Conservation (phyloP, 2,797 vertebrate species). For the Crocidura indochinensis region DNA sequence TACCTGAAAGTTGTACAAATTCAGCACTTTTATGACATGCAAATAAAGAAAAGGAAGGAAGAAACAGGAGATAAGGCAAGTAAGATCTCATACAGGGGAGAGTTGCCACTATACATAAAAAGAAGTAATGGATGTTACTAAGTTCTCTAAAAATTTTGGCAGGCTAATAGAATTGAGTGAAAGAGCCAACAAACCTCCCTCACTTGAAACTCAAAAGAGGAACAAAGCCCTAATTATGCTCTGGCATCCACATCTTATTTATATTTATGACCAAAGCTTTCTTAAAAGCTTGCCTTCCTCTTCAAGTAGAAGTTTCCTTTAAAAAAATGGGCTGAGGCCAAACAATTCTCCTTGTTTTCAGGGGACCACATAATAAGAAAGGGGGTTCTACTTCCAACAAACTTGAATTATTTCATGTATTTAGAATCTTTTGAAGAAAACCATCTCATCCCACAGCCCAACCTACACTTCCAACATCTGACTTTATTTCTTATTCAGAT, state of each 20-base stretch:
- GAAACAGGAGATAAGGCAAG: conserved; percentile 29
- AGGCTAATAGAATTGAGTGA: conserved; percentile 81
- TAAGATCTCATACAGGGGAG: conserved; percentile 67
- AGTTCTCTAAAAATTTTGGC: conserved; percentile 78
- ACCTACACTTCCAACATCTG: neutral
- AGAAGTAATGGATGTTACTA: conserved; percentile 76
- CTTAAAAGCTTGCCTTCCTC: conserved; percentile 84
- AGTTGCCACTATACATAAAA: neutral
- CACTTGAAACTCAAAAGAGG: conserved; percentile 82
- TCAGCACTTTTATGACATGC: conserved; percentile 74
- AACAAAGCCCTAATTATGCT: conserved; percentile 86
- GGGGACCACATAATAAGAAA: conserved; percentile 62
- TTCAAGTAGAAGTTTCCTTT: conserved; percentile 83
- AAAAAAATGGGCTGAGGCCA: conserved; percentile 76
- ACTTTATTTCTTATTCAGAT: neutral
- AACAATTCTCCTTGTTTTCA: conserved; percentile 86
- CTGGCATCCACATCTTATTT: conserved; percentile 83
- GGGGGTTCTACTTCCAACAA: neutral
- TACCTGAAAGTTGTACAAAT: conserved; percentile 74
- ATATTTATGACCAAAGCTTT: conserved; percentile 83
- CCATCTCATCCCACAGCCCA: neutral
- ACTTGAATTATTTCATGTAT: neutral
- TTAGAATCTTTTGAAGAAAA: conserved; percentile 49
- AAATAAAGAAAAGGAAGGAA: conserved; percentile 74
- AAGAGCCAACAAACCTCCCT: conserved; percentile 54